These are phyloP conservation scores for Seira sanloemensis DNA, from an alignment of 2,888 invertebrate genomes.

Conservation along the genomic window DNA sequence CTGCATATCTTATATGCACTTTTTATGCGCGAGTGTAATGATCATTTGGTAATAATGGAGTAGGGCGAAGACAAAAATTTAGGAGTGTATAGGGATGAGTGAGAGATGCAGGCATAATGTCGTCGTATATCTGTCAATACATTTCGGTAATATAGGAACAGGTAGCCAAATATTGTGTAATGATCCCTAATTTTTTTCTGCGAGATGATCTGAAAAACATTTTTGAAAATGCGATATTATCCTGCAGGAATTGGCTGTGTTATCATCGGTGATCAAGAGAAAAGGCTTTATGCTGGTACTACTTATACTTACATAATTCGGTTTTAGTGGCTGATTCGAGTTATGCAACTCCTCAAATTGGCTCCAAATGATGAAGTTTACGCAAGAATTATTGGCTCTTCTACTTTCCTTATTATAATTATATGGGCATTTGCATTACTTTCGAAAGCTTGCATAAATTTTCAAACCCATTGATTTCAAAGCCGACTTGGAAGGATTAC, in stretches of 20 bases:
- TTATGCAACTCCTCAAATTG: background rate
- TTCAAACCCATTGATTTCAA: slow-evolving; percentile 10
- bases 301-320: background rate
- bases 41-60: slow-evolving; percentile 3
- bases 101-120: slow-evolving; percentile 18
- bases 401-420: background rate
- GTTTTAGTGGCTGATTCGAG: background rate
- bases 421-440: slow-evolving; percentile 1
- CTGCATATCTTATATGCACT: background rate
- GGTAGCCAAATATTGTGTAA: no score
- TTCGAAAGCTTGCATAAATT: background rate
- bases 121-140: slow-evolving; percentile 56
- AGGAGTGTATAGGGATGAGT: background rate
- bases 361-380: slow-evolving; percentile 8
- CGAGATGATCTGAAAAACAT: slow-evolving; percentile 25
- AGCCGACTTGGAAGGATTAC: slow-evolving; percentile 1
- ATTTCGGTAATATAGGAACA: no score
- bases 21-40: background rate
- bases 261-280: no score
- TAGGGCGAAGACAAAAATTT: background rate
- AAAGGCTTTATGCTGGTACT: background rate
- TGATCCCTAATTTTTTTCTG: slow-evolving; percentile 1
- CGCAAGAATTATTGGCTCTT: background rate
- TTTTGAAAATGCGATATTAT: slow-evolving; percentile 54
- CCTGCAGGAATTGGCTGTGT: no score